A percentile compares a stretch with the other conserved stretches of the same genome.
phyloP scores from a whole-genome alignment of 2,797 vertebrate genomes.

The Gobio occitaniae region DNA sequence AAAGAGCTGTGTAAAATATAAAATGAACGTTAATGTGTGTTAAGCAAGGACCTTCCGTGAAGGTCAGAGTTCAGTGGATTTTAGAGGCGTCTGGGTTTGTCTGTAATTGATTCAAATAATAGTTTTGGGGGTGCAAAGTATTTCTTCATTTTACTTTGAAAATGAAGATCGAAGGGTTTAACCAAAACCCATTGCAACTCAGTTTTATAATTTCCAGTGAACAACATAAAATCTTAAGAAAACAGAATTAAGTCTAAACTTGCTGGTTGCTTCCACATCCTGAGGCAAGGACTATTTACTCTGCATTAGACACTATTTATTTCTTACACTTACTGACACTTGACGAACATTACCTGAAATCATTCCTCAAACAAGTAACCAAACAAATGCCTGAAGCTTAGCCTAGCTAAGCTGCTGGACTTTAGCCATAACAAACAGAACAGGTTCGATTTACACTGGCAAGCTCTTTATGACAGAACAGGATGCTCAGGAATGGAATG shows the following conservation, averaged over 20 bases:
- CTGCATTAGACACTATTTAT: neutral
- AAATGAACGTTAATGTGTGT: neutral
- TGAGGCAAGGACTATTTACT: neutral
- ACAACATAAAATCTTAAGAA: neutral
- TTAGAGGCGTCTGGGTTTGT: neutral
- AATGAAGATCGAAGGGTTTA: neutral
- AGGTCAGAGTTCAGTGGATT: neutral
- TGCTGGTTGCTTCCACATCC: neutral
- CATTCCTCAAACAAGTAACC: neutral
- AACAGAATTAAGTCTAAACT: neutral
- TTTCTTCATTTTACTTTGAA: neutral
- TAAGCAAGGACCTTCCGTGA: neutral
- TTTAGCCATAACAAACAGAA: constrained; percentile 23
- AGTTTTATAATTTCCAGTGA: neutral
- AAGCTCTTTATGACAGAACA: constrained; percentile 34
- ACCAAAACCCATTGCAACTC: neutral
- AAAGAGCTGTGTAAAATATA: neutral
- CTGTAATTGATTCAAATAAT: neutral
- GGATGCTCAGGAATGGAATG: constrained; percentile 24
- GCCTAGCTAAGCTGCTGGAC: constrained; percentile 13
- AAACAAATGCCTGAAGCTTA: constrained; percentile 3
- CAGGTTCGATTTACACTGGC: constrained; percentile 17
- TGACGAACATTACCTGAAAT: constrained; percentile 27
- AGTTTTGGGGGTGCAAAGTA: neutral
- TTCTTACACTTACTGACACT: neutral